Conservation (phyloP, 2,113 vertebrate species). For the Paramormyrops kingsleyae region DNA sequence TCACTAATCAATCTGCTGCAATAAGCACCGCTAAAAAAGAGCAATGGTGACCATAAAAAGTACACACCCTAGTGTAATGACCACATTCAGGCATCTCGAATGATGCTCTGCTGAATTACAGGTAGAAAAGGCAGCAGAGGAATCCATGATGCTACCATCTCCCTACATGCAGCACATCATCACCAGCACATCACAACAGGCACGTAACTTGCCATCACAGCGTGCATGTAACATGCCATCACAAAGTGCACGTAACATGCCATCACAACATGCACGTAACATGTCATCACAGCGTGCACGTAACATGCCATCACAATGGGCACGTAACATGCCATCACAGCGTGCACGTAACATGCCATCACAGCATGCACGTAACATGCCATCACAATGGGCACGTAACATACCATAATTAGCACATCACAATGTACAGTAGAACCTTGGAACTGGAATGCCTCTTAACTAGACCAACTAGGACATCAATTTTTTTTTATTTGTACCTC, state of each 20-base stretch:
- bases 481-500: too few species aligned
- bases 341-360: neutral
- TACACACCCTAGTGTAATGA: neutral
- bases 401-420: neutral
- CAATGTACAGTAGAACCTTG: too few species aligned
- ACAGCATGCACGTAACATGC: too few species aligned
- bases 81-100: neutral
- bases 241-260: too few species aligned
- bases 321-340: neutral
- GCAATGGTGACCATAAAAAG: neutral
- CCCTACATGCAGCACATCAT: neutral
- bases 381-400: neutral
- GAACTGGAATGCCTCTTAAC: too few species aligned
- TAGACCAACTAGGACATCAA: too few species aligned
- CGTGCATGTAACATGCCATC: neutral
- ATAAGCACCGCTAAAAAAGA: neutral
- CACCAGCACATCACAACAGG: neutral
- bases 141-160: neutral
- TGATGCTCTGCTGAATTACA: neutral
- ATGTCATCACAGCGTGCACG: neutral
- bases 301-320: neutral
- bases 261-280: neutral
- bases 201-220: neutral
- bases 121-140: neutral
- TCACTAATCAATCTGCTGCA: neutral